Percentiles rank a stretch among this genome's conserved stretches.
These are phyloP conservation scores for Apeira syringaria DNA, from an alignment of 2,888 invertebrate species.

Conservation along the genomic window DNA sequence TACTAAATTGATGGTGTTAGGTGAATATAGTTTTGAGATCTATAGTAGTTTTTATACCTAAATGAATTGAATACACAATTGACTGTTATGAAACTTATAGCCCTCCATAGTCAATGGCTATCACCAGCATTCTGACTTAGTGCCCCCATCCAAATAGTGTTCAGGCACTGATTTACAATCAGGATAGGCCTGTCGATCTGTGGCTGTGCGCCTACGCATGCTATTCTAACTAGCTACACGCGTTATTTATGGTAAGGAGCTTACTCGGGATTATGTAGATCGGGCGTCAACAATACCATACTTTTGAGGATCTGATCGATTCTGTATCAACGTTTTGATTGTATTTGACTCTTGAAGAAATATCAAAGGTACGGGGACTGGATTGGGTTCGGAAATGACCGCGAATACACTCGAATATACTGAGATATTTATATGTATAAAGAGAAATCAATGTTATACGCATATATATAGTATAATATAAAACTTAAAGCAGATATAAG, in stretches of 20 bases:
- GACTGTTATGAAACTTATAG: no score
- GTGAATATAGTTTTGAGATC: no score
- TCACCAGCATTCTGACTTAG: conserved; percentile 22
- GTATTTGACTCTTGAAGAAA: conserved; percentile 10
- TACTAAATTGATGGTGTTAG: no score
- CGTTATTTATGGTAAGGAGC: conserved; percentile 83
- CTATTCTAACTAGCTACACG: conserved; percentile 78
- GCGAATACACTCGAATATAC: no score
- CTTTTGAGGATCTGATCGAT: conserved; percentile 47
- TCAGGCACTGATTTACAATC: conserved; percentile 78
- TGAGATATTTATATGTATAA: no score
- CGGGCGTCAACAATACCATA: conserved; percentile 74
- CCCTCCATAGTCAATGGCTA: not conserved
- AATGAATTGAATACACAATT: no score
- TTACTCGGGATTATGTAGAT: conserved; percentile 78
- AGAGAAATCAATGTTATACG: no score
- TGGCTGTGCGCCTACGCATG: conserved; percentile 71
- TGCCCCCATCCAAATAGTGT: conserved; percentile 50
- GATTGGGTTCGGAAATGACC: no score
- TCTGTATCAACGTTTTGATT: conserved; percentile 45
- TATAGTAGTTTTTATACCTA: no score
- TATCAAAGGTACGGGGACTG: not conserved
- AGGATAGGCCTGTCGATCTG: conserved; percentile 76
- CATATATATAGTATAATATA: no score
- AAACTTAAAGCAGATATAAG: no score